Base-by-base conservation (phyloP, 2,797 vertebrate genomes). In the Hyperoplus lanceolatus region DNA sequence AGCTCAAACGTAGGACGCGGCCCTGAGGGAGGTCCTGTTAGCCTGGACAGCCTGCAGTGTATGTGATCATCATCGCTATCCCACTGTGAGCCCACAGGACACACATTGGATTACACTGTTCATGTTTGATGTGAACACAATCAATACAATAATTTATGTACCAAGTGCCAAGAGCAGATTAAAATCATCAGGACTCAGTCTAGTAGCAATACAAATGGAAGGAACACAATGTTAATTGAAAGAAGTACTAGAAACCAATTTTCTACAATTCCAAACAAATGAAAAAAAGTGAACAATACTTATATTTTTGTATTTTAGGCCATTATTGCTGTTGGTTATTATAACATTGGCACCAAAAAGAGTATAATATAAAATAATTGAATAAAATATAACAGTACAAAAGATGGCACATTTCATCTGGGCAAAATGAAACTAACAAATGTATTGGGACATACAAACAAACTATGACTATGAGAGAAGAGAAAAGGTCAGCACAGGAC, bases 11-110 rank as follows among this genome's bases (percentile, higher is more conserved):
- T 59, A 73, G 43, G 60, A 75, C 69, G 61, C 67, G 1, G 83
- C 86, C 90, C 84, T 13, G n/a, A 77, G 90, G 89, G 91, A 77
- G 71, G 50, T 74, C 8, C 73, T 49, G 86, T 78, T 83, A 54
- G 79, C 64, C 68, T 2, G 53, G 79, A 66, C 56, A 57, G 80
- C 61, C 76, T 50, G 68, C 57, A 67, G 79, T 79, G 80, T 48
- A 54, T 53, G 79, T 56, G 67, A 79, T 46, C 80, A 84, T 83
- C 85, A 61, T 73, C 63, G 71, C 51, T 51, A 8, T 66, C 81
- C 74, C 65, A 60, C 84, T 58, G 85, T 45, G 84, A 76, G 51
- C 60, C 65, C 50, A 9, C 58, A 43, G 79, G 54, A 60, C 0
- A 5, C 69, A 70, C 55, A 15, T 53, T 38, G 46, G 70, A 81